Conservation (phyloP, 2,797 vertebrate genomes). For the Chelon labrosus region DNA sequence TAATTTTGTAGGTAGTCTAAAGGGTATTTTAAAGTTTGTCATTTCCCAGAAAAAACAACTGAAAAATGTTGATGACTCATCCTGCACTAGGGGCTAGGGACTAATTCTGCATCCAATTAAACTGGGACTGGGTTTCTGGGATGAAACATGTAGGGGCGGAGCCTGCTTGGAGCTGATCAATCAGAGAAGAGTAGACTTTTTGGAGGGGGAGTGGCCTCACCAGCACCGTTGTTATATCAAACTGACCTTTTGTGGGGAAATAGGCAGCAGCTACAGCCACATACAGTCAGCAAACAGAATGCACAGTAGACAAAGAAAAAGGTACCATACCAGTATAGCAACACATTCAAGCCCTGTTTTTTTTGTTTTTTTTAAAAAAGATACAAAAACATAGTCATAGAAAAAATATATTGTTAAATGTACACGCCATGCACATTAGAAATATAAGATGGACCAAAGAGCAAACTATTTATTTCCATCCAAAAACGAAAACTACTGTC, state of each 20-base stretch:
- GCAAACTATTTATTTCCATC: conserved; percentile 49
- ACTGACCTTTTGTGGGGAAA: conserved; percentile 3
- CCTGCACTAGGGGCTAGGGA: too few relatives aligned
- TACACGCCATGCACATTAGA: conserved; percentile 71
- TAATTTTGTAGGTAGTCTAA: too few relatives aligned
- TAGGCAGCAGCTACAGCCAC: conserved; percentile 36
- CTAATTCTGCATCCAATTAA: too few relatives aligned
- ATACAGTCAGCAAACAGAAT: conserved; percentile 24
- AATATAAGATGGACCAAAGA: conserved; percentile 69
- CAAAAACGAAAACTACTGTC: conserved; percentile 36
- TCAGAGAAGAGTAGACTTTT: too few relatives aligned
- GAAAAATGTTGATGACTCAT: too few relatives aligned
- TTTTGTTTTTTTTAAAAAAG: conserved; percentile 4
- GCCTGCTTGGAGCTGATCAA: too few relatives aligned
- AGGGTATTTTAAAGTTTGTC: too few relatives aligned
- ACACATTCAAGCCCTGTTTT: conserved; percentile 63
- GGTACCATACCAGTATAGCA: conserved; percentile 62
- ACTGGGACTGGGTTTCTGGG: too few relatives aligned
- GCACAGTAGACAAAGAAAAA: conserved; percentile 38
- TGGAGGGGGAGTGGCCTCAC: too few relatives aligned
- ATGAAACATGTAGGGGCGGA: too few relatives aligned
- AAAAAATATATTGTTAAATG: conserved; percentile 78
- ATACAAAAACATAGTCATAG: conserved; percentile 50
- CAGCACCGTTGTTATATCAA: too few relatives aligned
- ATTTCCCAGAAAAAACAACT: too few relatives aligned